Percentiles rank a stretch among this genome's conserved stretches.
Conservation (phyloP, 2,113 vertebrate species). For the Drymodes brunneopygia region DNA sequence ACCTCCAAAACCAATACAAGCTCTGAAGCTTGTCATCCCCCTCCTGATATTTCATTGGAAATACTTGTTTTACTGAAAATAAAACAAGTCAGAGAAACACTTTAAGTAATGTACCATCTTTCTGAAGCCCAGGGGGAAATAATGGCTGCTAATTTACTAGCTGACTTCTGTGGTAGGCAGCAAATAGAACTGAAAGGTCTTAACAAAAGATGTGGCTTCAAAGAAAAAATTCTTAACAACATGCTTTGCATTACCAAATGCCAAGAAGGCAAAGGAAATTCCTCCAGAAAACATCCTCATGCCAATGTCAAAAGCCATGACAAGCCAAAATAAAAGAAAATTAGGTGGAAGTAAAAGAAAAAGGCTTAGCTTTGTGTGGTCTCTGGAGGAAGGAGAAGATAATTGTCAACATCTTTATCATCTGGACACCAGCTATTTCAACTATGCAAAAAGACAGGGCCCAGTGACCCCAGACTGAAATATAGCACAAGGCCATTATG, state of each 20-base stretch:
- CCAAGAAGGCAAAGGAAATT: conserved; percentile 5
- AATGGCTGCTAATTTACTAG: background rate
- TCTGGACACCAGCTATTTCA: conserved; percentile 30
- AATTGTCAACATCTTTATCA: conserved; percentile 47
- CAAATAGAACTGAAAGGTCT: background rate
- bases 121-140: background rate
- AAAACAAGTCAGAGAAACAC: background rate
- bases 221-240: background rate
- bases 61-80: background rate
- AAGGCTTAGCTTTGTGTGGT: conserved; percentile 25
- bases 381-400: background rate
- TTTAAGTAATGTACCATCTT: background rate
- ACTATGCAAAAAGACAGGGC: background rate
- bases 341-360: background rate
- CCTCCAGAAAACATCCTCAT: background rate
- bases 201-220: background rate
- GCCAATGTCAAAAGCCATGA: background rate
- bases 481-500: background rate
- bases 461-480: conserved; percentile 5
- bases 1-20: background rate
- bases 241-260: background rate
- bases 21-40: background rate
- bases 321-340: conserved; percentile 14
- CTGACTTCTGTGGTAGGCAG: background rate
- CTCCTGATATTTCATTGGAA: background rate